A percentile compares a stretch with the other conserved stretches of the same genome.
These are phyloP conservation scores for Podarcis siculus DNA, from an alignment of 2,797 vertebrate species.

Conservation along the genomic window DNA sequence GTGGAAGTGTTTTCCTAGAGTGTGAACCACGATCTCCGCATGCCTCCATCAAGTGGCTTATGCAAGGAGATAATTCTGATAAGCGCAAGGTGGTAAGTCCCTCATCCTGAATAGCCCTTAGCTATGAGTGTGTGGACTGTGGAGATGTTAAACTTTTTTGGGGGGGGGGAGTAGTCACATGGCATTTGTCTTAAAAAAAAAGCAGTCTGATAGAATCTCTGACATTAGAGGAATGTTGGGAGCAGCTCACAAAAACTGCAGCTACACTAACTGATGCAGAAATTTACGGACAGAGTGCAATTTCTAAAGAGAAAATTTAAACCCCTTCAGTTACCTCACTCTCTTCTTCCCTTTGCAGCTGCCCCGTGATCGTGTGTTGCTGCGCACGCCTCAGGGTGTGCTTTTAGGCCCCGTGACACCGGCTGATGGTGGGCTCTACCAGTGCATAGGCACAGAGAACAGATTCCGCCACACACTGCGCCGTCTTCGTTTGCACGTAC, in stretches of 20 bases:
- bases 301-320: background rate
- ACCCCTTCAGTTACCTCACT: background rate
- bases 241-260: too few relatives aligned
- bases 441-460: constrained; percentile 60
- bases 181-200: background rate
- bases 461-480: constrained; percentile 50
- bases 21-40: constrained; percentile 87
- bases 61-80: constrained; percentile 77
- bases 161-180: background rate
- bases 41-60: constrained; percentile 86
- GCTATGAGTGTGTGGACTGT: too few relatives aligned
- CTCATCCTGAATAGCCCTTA: background rate
- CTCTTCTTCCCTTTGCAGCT: constrained; percentile 13
- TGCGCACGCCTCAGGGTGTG: constrained; percentile 49
- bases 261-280: background rate
- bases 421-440: constrained; percentile 47
- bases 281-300: background rate
- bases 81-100: constrained; percentile 83
- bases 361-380: constrained; percentile 35
- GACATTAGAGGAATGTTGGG: too few relatives aligned
- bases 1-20: constrained; percentile 87
- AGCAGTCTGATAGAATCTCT: background rate
- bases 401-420: constrained; percentile 42
- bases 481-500: constrained; percentile 43
- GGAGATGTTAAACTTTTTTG: background rate